Evolutionary conservation across 2,113 vertebrate genomes (phyloP), one percentile per base, ranked within the genome.

Genomic region (Hypanus sabinus): DNA sequence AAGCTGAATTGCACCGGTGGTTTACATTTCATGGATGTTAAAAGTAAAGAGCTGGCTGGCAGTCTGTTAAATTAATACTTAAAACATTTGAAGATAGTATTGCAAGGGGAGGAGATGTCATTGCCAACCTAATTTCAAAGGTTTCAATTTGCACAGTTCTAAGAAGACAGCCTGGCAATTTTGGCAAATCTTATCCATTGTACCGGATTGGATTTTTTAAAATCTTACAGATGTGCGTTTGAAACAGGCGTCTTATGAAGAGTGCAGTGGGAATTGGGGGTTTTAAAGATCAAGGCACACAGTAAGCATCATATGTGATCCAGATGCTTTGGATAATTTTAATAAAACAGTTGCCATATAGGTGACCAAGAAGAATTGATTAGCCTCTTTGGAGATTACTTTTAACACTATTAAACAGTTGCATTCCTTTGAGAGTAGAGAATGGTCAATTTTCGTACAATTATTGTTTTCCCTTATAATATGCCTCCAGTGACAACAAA

Each of bases 191-290:
- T 12, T 93, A 62, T 70, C 36, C 60, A 93, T 71, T 71, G 36
- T 71, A 93, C 33, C 18, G 60, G 85, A 90, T 68, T 65, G 85
- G 85, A 33, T 57, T 87, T 57, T 62, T 65, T 62, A 33, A 90
- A 90, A 90, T 90, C 60, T 90, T 90, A 60, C 85, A 90, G 85
- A 90, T 90, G 85, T 90, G 85, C 65, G 90, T 71, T 71, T 93
- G 36, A 93, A 93, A 93, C 3, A 0, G 85, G 85, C 85, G 30
- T 68, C 85, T 90, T 73, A 93, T 73, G 68, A 70, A 93, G 71
- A 68, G 65, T 93, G 62, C 90, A 71, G 68, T 71, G 68, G 36
- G 68, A 93, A 93, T 93, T 70, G 71, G 30, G 30, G 68, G 71
- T 93, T 11, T 93, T n/a, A 46, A 93, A 73, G 90, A 71, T 93